phyloP scores from a whole-genome alignment of 1,140 invertebrate species.

The Drosophila funebris region DNA sequence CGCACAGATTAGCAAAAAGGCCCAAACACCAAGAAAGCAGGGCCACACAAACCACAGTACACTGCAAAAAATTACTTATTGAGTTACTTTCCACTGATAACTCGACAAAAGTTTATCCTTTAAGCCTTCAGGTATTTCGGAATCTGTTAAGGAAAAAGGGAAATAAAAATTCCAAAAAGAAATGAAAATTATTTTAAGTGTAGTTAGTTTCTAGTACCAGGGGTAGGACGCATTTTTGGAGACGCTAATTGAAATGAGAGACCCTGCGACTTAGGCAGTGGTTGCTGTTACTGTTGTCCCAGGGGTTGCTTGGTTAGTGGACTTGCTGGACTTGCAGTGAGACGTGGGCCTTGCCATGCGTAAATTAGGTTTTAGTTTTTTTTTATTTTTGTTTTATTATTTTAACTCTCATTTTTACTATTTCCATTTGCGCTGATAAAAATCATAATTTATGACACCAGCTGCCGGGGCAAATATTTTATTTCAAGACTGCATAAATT shows the following conservation, averaged over 20 bases:
- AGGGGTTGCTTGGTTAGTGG: constrained; percentile 21
- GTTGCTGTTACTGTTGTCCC: constrained; percentile 26
- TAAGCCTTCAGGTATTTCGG: too few relatives aligned
- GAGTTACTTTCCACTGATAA: too few relatives aligned
- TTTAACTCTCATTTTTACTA: constrained; percentile 68
- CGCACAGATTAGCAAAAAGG: constrained; percentile 69
- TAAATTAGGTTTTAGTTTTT: constrained; percentile 73
- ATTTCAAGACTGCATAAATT: constrained; percentile 41
- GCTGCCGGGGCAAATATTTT: constrained; percentile 68
- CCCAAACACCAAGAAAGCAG: constrained; percentile 43
- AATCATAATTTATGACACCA: constrained; percentile 83
- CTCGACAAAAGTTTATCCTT: too few relatives aligned
- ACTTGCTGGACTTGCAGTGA: constrained; percentile 56
- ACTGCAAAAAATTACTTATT: constrained; percentile 25
- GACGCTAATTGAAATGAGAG: constrained; percentile 61
- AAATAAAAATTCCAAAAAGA: too few relatives aligned
- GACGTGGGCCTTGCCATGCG: constrained; percentile 51
- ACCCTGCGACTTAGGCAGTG: constrained; percentile 29
- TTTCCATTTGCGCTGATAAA: constrained; percentile 80
- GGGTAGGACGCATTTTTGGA: constrained; percentile 30
- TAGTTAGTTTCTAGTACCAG: not conserved
- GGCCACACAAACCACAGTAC: constrained; percentile 18
- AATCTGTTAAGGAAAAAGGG: too few relatives aligned
- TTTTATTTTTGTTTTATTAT: constrained; percentile 36
- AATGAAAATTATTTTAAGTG: constrained; percentile 16